These are phyloP conservation scores for Agrotis puta DNA, from an alignment of 2,888 invertebrate species.

Conservation along the genomic window DNA sequence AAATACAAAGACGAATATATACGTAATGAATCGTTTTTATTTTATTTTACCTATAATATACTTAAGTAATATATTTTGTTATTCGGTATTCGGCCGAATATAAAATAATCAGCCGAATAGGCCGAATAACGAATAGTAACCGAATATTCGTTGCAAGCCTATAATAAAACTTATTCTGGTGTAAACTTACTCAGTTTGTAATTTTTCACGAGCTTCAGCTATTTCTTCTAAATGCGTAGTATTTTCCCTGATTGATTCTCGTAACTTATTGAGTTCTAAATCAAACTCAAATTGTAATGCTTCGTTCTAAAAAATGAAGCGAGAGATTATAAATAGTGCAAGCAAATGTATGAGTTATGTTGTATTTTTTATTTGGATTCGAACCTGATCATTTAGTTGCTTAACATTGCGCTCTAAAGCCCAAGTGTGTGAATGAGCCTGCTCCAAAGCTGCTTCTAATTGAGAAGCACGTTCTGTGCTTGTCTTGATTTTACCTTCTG, in stretches of 20 bases:
- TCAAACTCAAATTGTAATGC: conserved; percentile 80
- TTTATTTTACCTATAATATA: no score
- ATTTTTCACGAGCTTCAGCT: conserved; percentile 79
- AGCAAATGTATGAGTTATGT: background rate
- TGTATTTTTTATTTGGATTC: background rate
- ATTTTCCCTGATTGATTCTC: conserved; percentile 81
- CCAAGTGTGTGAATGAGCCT: conserved; percentile 73
- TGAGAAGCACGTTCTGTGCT: conserved; percentile 74
- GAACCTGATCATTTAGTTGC: conserved; percentile 80
- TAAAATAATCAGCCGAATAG: no score
- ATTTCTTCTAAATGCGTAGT: conserved; percentile 82
- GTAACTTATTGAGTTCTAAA: conserved; percentile 79
- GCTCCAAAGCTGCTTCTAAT: conserved; percentile 78
- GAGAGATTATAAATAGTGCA: conserved; percentile 2
- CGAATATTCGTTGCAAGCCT: no score
- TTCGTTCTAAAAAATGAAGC: conserved; percentile 74
- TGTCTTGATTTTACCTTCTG: conserved; percentile 80
- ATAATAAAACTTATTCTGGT: background rate
- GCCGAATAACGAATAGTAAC: no score
- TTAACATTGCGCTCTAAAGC: conserved; percentile 78
- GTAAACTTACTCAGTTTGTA: conserved; percentile 82
- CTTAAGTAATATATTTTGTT: no score
- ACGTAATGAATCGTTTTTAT: no score
- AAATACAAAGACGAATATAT: no score
- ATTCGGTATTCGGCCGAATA: no score